Base-by-base conservation (phyloP, 2,888 invertebrate genomes). In the Diarsia mendica region DNA sequence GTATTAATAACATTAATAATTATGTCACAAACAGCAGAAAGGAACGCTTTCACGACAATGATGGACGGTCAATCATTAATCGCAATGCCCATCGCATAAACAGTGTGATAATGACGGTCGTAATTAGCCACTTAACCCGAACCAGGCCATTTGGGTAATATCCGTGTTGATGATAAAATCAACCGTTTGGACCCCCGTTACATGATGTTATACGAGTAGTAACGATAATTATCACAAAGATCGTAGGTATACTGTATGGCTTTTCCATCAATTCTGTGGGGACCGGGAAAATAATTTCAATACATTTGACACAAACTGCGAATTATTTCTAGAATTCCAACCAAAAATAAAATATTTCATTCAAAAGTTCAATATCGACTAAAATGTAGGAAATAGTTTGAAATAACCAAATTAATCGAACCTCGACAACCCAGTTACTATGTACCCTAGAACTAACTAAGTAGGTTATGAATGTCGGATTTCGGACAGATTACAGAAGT, bases 71-170 rank as follows among this genome's bases (percentile, higher is more conserved):
- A 76, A 76, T 84, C 84, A 72, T 51, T 64, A 46, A 65, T 84
- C 53, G 70, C 73, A 65, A 48, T 67, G 69, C 9, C 51, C 55
- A 58, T 67, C 60, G 48, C 73, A 80, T 84, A 84, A 81, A 81
- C 77, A 72, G 48, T 28, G 77, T 65, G 67, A 11, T 81, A 84
- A 83, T 84, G 58, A 51, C 83, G 66, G 63, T 69, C 71, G 51
- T 83, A 84, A 84, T 83, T 81, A 83, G 77, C 77, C 82, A 81
- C 82, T 84, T 81, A 84, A 77, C 71, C 73, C 82, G 55, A 23
- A 61, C 64, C 72, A 61, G 55, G 60, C 74, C 13, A 70, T 81
- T 84, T 39, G 33, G 48, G 58, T 77, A 81, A 83, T 83, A 84
- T 74, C 72, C 66, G 55, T 77, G 71, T 77, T 74, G 58, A 81